These are phyloP conservation scores for Sebastes itinus DNA, from an alignment of 2,797 vertebrate species.

Conservation along the genomic window DNA sequence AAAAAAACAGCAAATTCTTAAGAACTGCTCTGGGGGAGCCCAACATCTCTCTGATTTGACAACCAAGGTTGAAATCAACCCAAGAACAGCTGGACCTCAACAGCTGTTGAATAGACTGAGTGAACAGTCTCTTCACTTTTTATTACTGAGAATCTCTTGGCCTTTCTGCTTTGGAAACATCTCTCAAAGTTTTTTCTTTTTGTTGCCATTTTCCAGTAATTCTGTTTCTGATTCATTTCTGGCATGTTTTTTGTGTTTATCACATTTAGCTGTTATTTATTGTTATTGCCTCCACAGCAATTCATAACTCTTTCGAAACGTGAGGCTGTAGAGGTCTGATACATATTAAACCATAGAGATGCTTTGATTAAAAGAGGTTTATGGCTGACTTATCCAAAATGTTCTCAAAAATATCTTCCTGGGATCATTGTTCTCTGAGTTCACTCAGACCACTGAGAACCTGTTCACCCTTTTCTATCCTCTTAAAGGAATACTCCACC, in stretches of 20 bases:
- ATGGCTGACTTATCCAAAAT: background rate
- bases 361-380: slow-evolving; percentile 19
- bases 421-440: slow-evolving; percentile 12
- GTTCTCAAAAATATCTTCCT: background rate
- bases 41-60: slow-evolving; percentile 38
- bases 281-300: slow-evolving; percentile 16
- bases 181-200: background rate
- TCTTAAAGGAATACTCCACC: background rate
- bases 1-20: slow-evolving; percentile 16
- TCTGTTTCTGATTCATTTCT: slow-evolving; percentile 28
- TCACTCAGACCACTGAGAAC: slow-evolving; percentile 4
- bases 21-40: slow-evolving; percentile 39
- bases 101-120: slow-evolving; percentile 48
- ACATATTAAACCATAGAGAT: slow-evolving; percentile 8
- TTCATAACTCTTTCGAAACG: background rate
- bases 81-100: slow-evolving; percentile 44
- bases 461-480: slow-evolving; percentile 1
- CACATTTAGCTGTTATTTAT: slow-evolving; percentile 34
- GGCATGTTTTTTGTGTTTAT: slow-evolving; percentile 13
- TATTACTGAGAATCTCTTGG: slow-evolving; percentile 48
- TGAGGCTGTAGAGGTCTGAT: slow-evolving; percentile 7
- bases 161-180: slow-evolving; percentile 39
- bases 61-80: slow-evolving; percentile 40
- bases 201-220: slow-evolving; percentile 23
- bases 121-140: slow-evolving; percentile 19